These are phyloP conservation scores for Allolobophora icterica DNA, from an alignment of 2,888 invertebrate genomes.

Conservation along the genomic window DNA sequence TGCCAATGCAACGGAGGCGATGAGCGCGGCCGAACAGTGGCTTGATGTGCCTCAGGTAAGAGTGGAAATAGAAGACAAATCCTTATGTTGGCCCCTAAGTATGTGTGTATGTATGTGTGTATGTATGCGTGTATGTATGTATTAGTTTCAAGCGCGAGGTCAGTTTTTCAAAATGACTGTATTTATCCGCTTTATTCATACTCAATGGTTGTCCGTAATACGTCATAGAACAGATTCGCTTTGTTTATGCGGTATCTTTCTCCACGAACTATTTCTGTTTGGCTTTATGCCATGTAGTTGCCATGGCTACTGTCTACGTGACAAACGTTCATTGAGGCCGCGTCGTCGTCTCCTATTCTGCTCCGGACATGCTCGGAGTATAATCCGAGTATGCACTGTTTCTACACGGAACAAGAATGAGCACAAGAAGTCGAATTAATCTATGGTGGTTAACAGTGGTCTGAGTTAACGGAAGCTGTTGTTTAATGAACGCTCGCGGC, in stretches of 20 bases:
- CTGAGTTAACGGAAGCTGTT: too few species aligned
- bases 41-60: constrained; percentile 81
- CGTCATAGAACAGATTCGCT: too few species aligned
- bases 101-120: neutral
- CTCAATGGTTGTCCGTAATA: too few species aligned
- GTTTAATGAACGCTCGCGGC: too few species aligned
- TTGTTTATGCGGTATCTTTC: neutral
- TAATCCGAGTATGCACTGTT: neutral
- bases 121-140: neutral
- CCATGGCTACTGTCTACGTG: neutral
- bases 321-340: neutral
- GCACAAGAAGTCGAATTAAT: too few species aligned
- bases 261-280: neutral
- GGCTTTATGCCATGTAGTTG: neutral
- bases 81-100: neutral
- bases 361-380: neutral
- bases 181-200: too few species aligned
- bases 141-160: too few species aligned
- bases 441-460: too few species aligned
- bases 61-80: neutral
- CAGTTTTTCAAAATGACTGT: too few species aligned
- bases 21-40: constrained; percentile 88
- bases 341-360: neutral
- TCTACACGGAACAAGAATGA: neutral
- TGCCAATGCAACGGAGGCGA: constrained; percentile 87